Base-by-base conservation (phyloP, 2,888 invertebrate species). In the Cosmia trapezina region DNA sequence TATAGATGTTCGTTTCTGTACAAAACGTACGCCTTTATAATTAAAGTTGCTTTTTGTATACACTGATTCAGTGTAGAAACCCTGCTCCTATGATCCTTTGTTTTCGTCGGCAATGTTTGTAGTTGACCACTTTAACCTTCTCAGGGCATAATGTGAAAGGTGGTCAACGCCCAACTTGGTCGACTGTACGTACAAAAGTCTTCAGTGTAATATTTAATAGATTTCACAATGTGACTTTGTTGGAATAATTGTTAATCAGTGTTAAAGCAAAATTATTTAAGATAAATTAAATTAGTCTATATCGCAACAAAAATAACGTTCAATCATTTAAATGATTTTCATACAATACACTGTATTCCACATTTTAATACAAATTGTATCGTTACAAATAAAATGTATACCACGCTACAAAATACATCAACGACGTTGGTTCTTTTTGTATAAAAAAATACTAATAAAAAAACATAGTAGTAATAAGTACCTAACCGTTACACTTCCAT, bases 401-500 rank as follows among this genome's bases (percentile, higher is more conserved):
- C 47, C 43, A 54, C 53, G 19, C n/a, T 41, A 56, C 60, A 70
- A 61, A 67, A 41, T 43, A 76, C 41, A 59, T 69, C 53, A 51
- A 73, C 43, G 19, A 53, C 4, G 43, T 81, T 81, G 64, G 66
- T 57, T 61, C 19, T 56, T 78, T 81, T 70, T 82, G 70, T 81
- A 82, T 68, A 70, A 81, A 28, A 72, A 75, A 68, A 66, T 66
- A 80, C 60, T 56, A 57, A 76, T 67, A 28, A 81, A 81, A 70
- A 81, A 82, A 73, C 33, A 76, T 51, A 60, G 57, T 83, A 76
- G 62, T 2, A 19, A 37, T 82, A 84, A 70, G 84, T 78, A 77
- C 71, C 70, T 78, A 74, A 84, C 68, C 72, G 41, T 74, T 77
- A 80, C 84, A 89, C 90, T 90, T 90, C 90, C 90, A 83, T 86